Percentiles rank a stretch among this genome's conserved stretches.
Evolutionary conservation across 2,797 vertebrate genomes (phyloP).

Genomic region (Pangasius mekongensis): DNA sequence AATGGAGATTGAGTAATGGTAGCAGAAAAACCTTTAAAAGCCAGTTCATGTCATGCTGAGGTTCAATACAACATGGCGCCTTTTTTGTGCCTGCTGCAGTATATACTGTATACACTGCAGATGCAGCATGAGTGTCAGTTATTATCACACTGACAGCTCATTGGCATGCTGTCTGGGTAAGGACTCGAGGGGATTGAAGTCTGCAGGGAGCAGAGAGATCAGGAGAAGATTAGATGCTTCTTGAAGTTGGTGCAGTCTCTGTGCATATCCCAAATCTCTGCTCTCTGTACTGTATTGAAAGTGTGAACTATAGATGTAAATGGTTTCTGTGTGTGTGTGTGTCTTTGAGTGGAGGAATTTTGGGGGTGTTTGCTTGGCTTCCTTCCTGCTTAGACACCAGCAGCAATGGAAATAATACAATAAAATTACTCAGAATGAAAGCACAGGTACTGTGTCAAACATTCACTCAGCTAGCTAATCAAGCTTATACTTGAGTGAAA

Average conservation of each 20-base stretch:
- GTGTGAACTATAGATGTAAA: conserved; percentile 29
- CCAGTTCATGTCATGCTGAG: conserved; percentile 1
- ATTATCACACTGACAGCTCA: conserved; percentile 26
- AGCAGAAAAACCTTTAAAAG: not conserved
- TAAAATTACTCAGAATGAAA: not conserved
- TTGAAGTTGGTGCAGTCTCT: conserved; percentile 35
- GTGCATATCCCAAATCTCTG: conserved; percentile 8
- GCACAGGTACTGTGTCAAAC: not conserved
- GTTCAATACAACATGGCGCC: not conserved
- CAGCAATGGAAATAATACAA: not conserved
- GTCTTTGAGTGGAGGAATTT: not conserved
- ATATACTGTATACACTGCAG: conserved; percentile 31
- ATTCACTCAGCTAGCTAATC: not conserved
- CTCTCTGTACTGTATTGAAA: conserved; percentile 34
- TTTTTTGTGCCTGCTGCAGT: conserved; percentile 1
- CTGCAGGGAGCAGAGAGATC: conserved; percentile 36
- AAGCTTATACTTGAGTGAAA: not conserved
- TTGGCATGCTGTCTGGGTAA: conserved; percentile 24
- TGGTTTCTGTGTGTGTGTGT: not conserved
- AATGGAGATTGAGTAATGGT: not conserved
- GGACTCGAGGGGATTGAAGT: conserved; percentile 25
- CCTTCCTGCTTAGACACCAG: not conserved
- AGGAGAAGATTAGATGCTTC: conserved; percentile 37
- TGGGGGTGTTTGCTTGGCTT: conserved; percentile 2
- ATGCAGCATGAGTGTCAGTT: conserved; percentile 22